Base-by-base conservation (phyloP, 2,113 vertebrate genomes). In the Thamnophis sirtalis region DNA sequence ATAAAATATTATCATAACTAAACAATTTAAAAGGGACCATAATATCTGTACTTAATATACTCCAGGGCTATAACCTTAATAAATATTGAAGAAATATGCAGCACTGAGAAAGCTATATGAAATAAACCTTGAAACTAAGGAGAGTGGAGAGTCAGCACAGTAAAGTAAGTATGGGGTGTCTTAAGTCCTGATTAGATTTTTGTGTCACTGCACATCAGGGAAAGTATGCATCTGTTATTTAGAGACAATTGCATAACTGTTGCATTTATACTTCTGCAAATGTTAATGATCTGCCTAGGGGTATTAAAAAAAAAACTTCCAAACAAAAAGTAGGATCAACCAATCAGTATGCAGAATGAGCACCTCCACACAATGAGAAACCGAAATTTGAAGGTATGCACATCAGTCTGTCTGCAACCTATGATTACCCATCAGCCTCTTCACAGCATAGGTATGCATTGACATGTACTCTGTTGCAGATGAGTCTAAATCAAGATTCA, bases 1-100 rank as follows among this genome's bases (percentile, higher is more conserved):
- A 93, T 28, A 96, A 95, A 97, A 93, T 92, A 21, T 22, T 93
- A 89, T 84, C 60, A 93, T 95, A 95, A 92, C 11, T 68, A 6
- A 91, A 86, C 13, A 33, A 56, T 50, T 43, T 85, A 5, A 60
- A 73, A 73, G 26, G 5, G 13, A 51, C 60, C 48, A 55, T 43
- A 58, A 2, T 43, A 49, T n/a, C 6, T 54, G 2, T 91, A 43
- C 3, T 55, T 48, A 80, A 6, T 26, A n/a, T 55, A n/a, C 5
- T 60, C 24, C 13, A 38, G 26, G 2, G 2, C 73, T 73, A 73
- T 51, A 9, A 8, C 3, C 28, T 21, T 84, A 9, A 58, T 60
- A 50, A 50, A 63, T 54, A 63, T 21, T 86, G 55, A 28, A 86
- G 48, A 60, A 19, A n/a, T 58, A 43, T 43, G 21, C 56, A 53